These are phyloP conservation scores for Hippocampus guttulatus DNA, from an alignment of 2,113 vertebrate species.

Conservation along the genomic window DNA sequence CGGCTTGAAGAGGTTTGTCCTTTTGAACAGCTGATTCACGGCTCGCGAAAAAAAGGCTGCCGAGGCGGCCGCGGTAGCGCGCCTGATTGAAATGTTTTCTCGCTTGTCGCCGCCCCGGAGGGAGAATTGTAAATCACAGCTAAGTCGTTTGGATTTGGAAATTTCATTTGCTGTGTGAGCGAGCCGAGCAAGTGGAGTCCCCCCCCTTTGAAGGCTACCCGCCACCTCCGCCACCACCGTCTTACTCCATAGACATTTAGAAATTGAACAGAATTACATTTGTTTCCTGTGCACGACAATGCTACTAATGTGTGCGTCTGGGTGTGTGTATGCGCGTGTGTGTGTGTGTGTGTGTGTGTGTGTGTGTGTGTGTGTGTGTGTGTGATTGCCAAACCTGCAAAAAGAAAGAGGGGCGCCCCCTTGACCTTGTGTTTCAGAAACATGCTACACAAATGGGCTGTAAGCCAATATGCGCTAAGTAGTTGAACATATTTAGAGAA, in stretches of 20 bases:
- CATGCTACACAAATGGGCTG: neutral
- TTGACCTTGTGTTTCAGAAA: neutral
- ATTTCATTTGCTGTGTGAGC: conserved; percentile 66
- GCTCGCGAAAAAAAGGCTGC: conserved; percentile 3
- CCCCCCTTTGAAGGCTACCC: conserved; percentile 45
- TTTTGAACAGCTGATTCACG: conserved; percentile 69
- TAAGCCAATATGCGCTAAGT: neutral
- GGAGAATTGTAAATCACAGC: conserved; percentile 67
- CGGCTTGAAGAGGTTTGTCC: conserved; percentile 33
- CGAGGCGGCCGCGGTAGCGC: neutral
- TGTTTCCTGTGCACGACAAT: conserved; percentile 56
- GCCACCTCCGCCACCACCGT: conserved; percentile 33
- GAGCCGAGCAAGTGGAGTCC: conserved; percentile 36
- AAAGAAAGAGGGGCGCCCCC: neutral
- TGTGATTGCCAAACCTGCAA: conserved; percentile 8
- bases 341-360: conserved; percentile 33
- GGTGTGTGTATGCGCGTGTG: conserved; percentile 26
- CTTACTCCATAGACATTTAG: conserved; percentile 64
- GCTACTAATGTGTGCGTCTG: conserved; percentile 44
- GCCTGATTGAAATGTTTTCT: conserved; percentile 71
- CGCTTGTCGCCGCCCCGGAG: conserved; percentile 63
- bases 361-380: conserved; percentile 26
- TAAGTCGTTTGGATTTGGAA: conserved; percentile 67
- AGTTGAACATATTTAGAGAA: neutral
- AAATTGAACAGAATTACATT: conserved; percentile 69